These are phyloP conservation scores for Paralvinella palmiformis DNA, from an alignment of 1,140 invertebrate species.

Conservation along the genomic window DNA sequence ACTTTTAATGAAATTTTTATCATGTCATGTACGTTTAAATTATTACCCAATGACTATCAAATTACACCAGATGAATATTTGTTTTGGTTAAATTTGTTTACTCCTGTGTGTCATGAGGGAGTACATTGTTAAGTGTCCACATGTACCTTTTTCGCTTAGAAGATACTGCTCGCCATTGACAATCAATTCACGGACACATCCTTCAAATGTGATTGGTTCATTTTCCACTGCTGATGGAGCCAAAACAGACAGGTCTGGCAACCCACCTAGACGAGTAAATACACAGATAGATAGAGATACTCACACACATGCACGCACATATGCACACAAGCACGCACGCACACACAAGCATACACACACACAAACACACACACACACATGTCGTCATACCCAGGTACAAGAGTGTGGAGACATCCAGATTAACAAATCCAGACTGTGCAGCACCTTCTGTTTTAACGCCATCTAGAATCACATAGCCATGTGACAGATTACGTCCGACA, in stretches of 20 bases:
- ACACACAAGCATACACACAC: neutral
- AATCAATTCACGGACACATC: conserved; percentile 10
- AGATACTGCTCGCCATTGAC: conserved; percentile 3
- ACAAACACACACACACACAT: neutral
- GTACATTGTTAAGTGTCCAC: neutral
- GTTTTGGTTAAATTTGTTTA: no score
- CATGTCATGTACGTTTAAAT: no score
- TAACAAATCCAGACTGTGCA: neutral
- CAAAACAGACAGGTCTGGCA: neutral
- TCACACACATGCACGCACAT: neutral
- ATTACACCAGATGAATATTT: no score
- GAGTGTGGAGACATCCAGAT: conserved; percentile 3
- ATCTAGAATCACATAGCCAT: conserved; percentile 7
- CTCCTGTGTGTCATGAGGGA: no score
- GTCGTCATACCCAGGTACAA: neutral
- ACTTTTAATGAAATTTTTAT: no score
- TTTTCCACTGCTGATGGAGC: conserved; percentile 6
- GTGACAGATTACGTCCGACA: conserved; percentile 1
- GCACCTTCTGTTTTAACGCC: neutral
- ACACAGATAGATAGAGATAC: neutral
- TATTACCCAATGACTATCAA: no score
- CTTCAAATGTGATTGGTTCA: conserved; percentile 15
- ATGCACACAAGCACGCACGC: neutral
- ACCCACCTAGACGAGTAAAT: neutral
- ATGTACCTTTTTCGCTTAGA: neutral